Percentiles rank a stretch among this genome's conserved stretches.
phyloP scores from a whole-genome alignment of 2,888 invertebrate genomes.

The Helobdella robusta region DNA sequence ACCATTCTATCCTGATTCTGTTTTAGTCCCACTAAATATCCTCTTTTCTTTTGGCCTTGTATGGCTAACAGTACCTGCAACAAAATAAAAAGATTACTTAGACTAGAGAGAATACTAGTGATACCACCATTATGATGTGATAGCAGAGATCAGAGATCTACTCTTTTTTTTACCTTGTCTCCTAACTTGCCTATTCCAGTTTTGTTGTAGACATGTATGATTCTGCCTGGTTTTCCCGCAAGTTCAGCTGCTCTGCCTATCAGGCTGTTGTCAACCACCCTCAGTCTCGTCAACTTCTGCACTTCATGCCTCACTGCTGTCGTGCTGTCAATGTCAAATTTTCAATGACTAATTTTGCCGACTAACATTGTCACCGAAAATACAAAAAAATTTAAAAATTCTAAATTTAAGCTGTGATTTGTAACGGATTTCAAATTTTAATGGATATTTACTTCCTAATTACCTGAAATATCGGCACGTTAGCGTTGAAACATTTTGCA shows the following conservation, averaged over 20 bases:
- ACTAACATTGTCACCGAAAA: no score
- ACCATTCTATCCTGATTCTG: slow-evolving; percentile 69
- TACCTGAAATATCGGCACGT: no score
- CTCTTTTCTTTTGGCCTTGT: slow-evolving; percentile 87
- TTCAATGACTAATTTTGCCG: no score
- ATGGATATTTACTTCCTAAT: no score
- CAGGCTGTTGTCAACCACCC: slow-evolving; percentile 92
- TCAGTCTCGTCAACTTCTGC: slow-evolving; percentile 59
- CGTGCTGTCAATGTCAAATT: no score
- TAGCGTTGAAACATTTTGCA: no score
- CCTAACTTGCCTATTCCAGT: slow-evolving; percentile 57
- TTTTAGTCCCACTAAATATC: slow-evolving; percentile 69
- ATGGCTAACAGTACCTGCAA: slow-evolving; percentile 71
- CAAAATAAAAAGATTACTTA: not conserved
- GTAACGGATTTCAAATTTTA: no score
- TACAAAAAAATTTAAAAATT: no score
- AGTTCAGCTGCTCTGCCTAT: slow-evolving; percentile 88
- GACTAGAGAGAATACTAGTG: no score
- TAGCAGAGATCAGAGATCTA: no score
- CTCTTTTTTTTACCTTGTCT: slow-evolving; percentile 59
- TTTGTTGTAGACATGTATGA: slow-evolving; percentile 68
- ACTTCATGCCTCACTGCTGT: slow-evolving; percentile 40
- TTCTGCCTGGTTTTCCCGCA: slow-evolving; percentile 81
- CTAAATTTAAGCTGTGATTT: no score
- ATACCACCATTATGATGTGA: no score